Evolutionary conservation across 2,113 vertebrate genomes (phyloP).

Genomic region (Sinocyclocheilus anophthalmus): DNA sequence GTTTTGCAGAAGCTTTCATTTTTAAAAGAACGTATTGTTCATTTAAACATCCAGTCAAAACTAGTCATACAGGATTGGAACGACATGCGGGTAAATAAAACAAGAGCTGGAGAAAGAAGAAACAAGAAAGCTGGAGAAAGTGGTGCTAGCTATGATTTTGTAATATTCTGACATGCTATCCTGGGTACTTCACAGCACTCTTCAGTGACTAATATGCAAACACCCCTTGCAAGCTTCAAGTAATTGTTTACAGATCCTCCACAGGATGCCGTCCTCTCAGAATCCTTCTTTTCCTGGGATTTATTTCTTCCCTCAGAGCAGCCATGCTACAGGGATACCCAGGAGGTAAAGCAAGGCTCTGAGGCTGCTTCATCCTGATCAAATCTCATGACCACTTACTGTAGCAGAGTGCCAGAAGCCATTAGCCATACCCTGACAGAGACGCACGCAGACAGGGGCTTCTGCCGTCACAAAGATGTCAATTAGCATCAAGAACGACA

Average conservation of each 20-base stretch:
- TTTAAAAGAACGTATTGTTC: background rate
- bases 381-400: slow-evolving; percentile 50
- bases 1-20: background rate
- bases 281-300: background rate
- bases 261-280: background rate
- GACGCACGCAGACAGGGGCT: background rate
- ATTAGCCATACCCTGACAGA: slow-evolving; percentile 38
- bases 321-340: background rate
- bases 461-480: slow-evolving; percentile 30
- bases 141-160: background rate
- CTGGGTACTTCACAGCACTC: background rate
- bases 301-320: slow-evolving; percentile 8
- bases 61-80: background rate
- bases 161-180: background rate
- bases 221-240: background rate
- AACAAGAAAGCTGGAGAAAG: background rate
- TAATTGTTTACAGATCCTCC: slow-evolving; percentile 12
- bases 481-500: slow-evolving; percentile 46
- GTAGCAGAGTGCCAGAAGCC: slow-evolving; percentile 44
- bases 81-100: background rate
- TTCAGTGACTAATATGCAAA: background rate
- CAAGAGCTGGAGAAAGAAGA: background rate
- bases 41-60: background rate
- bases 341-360: slow-evolving; percentile 18
- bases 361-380: slow-evolving; percentile 31